Evolutionary conservation across 2,797 vertebrate genomes (phyloP).

Genomic region (Scolopax bukidnonensis): DNA sequence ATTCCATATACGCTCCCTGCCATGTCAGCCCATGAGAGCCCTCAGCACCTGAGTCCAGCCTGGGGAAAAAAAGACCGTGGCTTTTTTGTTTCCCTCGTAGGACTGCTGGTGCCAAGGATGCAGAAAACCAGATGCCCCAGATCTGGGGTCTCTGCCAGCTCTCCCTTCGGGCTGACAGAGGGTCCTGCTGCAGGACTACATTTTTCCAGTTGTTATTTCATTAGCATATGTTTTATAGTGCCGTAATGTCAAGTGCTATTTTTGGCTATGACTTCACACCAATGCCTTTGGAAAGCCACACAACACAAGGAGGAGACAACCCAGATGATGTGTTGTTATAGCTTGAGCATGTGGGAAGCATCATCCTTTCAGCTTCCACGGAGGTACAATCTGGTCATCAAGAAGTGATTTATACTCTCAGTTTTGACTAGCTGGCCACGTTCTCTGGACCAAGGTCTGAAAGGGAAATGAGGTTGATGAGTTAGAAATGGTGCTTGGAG

Average conservation of each 20-base stretch:
- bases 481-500: background rate
- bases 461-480: background rate
- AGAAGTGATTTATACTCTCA: background rate
- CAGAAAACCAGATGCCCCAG: constrained; percentile 32
- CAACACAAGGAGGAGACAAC: constrained; percentile 16
- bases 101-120: background rate
- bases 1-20: accelerated
- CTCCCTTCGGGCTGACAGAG: constrained; percentile 23
- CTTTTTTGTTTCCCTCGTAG: background rate
- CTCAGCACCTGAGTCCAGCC: background rate
- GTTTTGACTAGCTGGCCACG: background rate
- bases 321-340: constrained; percentile 38
- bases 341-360: constrained; percentile 53
- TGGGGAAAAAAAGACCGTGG: background rate
- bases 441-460: background rate
- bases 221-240: constrained; percentile 63
- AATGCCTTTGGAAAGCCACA: constrained; percentile 51
- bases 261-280: constrained; percentile 61
- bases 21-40: background rate
- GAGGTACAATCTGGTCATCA: background rate
- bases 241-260: constrained; percentile 33
- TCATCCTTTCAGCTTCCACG: background rate
- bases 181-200: constrained; percentile 42
- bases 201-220: constrained; percentile 66
- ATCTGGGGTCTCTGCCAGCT: constrained; percentile 44